These are phyloP conservation scores for Sander lucioperca DNA, from an alignment of 2,113 vertebrate species.

Conservation along the genomic window DNA sequence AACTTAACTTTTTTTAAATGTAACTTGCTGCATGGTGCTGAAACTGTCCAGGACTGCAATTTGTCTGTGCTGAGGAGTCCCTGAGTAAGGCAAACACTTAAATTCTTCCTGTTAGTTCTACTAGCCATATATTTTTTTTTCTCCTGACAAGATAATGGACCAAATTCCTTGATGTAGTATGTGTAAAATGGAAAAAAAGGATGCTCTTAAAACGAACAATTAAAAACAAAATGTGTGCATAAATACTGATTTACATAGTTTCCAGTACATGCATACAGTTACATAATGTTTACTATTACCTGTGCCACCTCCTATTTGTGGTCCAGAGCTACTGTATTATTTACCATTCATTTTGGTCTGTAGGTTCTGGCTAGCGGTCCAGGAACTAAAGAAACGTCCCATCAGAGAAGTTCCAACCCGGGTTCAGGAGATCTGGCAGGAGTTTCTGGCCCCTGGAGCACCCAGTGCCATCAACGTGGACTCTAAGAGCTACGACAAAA, in stretches of 20 bases:
- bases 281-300: not conserved
- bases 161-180: not conserved
- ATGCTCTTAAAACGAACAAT: not conserved
- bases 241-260: not conserved
- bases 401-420: conserved; percentile 93
- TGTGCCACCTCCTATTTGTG: not conserved
- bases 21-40: not conserved
- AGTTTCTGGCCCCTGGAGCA: conserved; percentile 95
- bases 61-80: not conserved
- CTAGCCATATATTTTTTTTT: not conserved
- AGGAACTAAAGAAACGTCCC: conserved; percentile 95
- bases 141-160: not conserved
- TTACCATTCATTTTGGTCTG: not conserved
- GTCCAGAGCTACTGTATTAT: not conserved
- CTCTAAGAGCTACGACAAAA: conserved; percentile 98
- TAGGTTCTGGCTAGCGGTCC: conserved; percentile 98
- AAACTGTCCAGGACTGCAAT: not conserved
- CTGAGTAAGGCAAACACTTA: not conserved
- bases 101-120: not conserved
- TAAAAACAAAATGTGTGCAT: not conserved
- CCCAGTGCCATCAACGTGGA: conserved; percentile 98
- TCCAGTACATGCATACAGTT: too few species aligned
- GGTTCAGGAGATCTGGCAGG: conserved; percentile 97
- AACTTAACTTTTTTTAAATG: not conserved
- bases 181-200: not conserved